Base-by-base conservation (phyloP, 1,140 invertebrate genomes). In the Drosophila lacteicornis region DNA sequence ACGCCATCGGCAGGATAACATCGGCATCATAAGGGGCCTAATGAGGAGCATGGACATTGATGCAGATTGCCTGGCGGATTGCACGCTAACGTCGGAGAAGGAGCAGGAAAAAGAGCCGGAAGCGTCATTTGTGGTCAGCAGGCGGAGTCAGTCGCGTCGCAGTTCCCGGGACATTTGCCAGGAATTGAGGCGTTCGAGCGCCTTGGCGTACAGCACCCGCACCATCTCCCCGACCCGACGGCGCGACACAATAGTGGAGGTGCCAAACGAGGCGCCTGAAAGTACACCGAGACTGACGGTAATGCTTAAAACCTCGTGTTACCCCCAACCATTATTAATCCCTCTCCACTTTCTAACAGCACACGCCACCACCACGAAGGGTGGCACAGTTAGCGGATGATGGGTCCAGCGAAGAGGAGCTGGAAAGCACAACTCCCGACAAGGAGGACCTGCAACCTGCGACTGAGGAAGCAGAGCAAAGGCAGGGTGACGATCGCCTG, bases 151-250 rank as follows among this genome's bases (percentile, higher is more conserved):
- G 12, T 9, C 4, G 12, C 67, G 63, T 19, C 63, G 67, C 7
- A 69, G 38, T 19, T 43, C 33, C 27, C 53, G 9, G 11, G 47
- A 69, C 17, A 36, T 69, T 11, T 69, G 63, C 22, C 12, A n/a
- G 2, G 67, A 55, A n/a, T 22, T 69, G 30, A 40, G 63, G n/a
- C 15, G 22, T 7, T 45, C 65, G 3, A 45, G 63, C 13, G 17
- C 3, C n/a, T 12, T 63, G 25, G 36, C 49, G 13, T 12, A 38
- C 15, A 42, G 12, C 17, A 42, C 36, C 9, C 30, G 11, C 42
- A 43, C 49, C 6, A 13, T 7, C 17, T 63, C 61, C 4, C 50
- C 61, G 4, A 63, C 9, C 4, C 30, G 50, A 15, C 13, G 33
- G 13, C 22, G 11, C 33, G 12, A 13, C 22, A 2, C 4, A 9